A percentile compares a stretch with the other conserved stretches of the same genome.
These are phyloP conservation scores for Dipus sagitta DNA, from an alignment of 2,797 vertebrate genomes.

Conservation along the genomic window DNA sequence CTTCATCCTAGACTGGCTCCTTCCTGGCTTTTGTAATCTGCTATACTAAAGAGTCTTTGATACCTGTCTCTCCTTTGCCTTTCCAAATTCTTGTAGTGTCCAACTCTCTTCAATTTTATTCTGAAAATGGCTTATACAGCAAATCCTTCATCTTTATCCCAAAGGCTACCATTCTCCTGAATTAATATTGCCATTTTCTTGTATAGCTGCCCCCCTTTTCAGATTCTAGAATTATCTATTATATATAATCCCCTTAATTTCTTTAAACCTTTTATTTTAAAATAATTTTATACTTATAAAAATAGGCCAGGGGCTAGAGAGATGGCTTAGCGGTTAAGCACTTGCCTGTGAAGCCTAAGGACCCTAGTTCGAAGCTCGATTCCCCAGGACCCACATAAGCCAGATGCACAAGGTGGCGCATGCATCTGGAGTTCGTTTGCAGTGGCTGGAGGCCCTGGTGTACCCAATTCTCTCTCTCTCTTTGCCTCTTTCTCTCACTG, in stretches of 20 bases:
- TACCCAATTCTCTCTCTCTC: no score
- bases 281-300: neutral
- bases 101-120: neutral
- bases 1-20: neutral
- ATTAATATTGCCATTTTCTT: neutral
- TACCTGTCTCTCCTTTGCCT: neutral
- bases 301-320: neutral
- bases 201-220: neutral
- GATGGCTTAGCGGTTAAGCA: no score
- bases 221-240: neutral
- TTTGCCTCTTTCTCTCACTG: no score
- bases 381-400: no score
- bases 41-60: neutral
- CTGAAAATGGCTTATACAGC: neutral
- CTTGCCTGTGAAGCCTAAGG: no score
- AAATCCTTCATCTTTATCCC: neutral
- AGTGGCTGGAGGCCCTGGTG: no score
- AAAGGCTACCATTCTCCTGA: neutral
- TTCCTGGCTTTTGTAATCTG: neutral
- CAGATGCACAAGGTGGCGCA: no score
- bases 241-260: neutral
- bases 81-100: neutral
- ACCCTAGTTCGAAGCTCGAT: no score
- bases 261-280: constrained; percentile 35
- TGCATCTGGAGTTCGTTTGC: no score